Evolutionary conservation across 2,888 invertebrate genomes (phyloP), one percentile per base, ranked within the genome.

Genomic region (Agonopterix heracliana): DNA sequence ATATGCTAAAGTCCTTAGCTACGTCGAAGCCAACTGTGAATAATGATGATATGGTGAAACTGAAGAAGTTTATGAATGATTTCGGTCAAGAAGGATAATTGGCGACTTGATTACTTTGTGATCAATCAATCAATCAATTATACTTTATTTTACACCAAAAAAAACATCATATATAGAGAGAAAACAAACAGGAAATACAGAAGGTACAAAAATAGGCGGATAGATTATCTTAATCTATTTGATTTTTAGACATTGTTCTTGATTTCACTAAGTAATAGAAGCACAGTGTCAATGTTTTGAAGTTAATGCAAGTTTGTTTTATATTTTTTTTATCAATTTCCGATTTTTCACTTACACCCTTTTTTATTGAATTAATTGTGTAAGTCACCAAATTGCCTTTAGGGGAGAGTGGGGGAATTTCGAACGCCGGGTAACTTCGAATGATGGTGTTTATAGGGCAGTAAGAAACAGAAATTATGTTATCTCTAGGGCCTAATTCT

Each of bases 21-120:
- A 97, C 96, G 54, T 96, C 97, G 44, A 99, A 99, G 86, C 98
- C 99, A 13, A 99, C 99, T 8, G 98, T 99, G 2, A 99, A 99
- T 75, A 96, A 97, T 55, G 95, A 97, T 13, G 99, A 99, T 78
- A 92, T 99, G 90, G 91, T 91, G 40, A 98, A 96, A 82, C 89
- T 99, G 72, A 92, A 94, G 74, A 96, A 98, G 79, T 99, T 99
- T 84, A 98, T 96, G 87, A 94, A 96, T 74, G 99, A 99, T 84
- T 99, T 99, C 82, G 99, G 99, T 35, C 98, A 98, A 86, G 99
- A 99, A 87, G 99, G 98, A 75, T 96, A 93, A 72, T 4, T 8
- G 26, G 13, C 38, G 17, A 13, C 3, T 14, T 34, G 41, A 38
- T 26, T 36, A 12, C 7, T 35, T n/a, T 45, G 34, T 10, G 14